Evolutionary conservation across 2,797 vertebrate genomes (phyloP), one percentile per base, ranked within the genome.

Genomic region (Sorex maritimensis): DNA sequence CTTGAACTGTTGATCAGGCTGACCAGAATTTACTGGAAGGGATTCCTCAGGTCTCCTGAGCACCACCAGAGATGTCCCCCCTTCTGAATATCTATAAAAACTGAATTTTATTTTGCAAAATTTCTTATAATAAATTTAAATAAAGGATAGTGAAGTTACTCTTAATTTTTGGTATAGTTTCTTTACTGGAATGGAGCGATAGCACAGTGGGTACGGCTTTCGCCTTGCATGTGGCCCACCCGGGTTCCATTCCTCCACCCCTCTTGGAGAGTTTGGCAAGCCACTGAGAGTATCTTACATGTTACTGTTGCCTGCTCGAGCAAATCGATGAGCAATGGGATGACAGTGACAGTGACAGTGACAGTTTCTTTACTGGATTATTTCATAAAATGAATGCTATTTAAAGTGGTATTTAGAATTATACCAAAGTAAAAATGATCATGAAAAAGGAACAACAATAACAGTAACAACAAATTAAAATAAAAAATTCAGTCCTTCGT

Each of bases 51-150:
- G 58, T 15, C 58, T 61, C 58, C 15, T 61, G 7, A 61, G 6
- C 19, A 61, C 58, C 58, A 61, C 17, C 15, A 61, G 58, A 23
- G 17, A 61, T 6, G 58, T 19, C 21, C 58, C 19, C 58, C 17
- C 19, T 19, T 15, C 19, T 6, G 41, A 23, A 61, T 19, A 26
- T 11, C 28, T 67, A 23, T 85, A 82, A 72, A 92, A 95, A 77
- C 13, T 82, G 68, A 94, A 88, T 83, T 93, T 81, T 82, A 72
- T 69, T 73, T 38, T 8, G 13, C 21, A 21, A 1, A 52, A n/a
- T 86, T 78, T 72, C 10, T 46, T 75, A 52, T 4, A 52, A 46
- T 17, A 44, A 49, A 7, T 80, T 69, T 91, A 69, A 78, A 85
- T 65, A 21, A 11, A 52, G 11, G 6, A 49, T 73, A 49, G 38